Conservation (phyloP, 2,888 invertebrate genomes). For the Campaea margaritaria region DNA sequence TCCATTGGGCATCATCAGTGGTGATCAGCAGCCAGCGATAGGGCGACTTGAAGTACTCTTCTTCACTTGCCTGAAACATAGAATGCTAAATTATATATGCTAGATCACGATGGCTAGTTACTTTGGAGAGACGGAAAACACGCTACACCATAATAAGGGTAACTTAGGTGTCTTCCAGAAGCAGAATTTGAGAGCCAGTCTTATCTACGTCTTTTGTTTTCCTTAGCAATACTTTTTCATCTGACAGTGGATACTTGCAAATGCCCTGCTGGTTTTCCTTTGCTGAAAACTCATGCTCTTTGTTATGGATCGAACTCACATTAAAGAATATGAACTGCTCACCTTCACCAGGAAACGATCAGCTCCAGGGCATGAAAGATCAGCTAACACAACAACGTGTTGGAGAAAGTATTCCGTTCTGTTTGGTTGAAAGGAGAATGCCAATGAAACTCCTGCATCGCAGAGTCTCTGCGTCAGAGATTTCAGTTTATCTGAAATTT, state of each 20-base stretch:
- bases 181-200: too few relatives aligned
- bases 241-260: too few relatives aligned
- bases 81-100: background rate
- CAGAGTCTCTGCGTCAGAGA: conserved; percentile 52
- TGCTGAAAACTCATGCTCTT: too few relatives aligned
- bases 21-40: conserved; percentile 79
- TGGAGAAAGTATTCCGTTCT: conserved; percentile 62
- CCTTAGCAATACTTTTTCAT: too few relatives aligned
- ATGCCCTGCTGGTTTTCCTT: too few relatives aligned
- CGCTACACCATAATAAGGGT: too few relatives aligned
- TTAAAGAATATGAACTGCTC: too few relatives aligned
- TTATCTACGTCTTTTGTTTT: too few relatives aligned
- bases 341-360: conserved; percentile 63
- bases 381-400: conserved; percentile 65
- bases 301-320: too few relatives aligned
- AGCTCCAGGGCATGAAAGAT: conserved; percentile 65
- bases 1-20: conserved; percentile 41
- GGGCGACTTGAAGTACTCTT: conserved; percentile 78
- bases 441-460: conserved; percentile 50
- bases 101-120: too few relatives aligned
- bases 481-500: conserved; percentile 60
- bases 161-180: too few relatives aligned
- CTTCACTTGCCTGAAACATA: conserved; percentile 65
- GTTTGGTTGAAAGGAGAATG: conserved; percentile 61
- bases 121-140: too few relatives aligned